Conservation (phyloP, 35 echinoderm and acorn worm genomes). For the Apostichopus californicus region DNA sequence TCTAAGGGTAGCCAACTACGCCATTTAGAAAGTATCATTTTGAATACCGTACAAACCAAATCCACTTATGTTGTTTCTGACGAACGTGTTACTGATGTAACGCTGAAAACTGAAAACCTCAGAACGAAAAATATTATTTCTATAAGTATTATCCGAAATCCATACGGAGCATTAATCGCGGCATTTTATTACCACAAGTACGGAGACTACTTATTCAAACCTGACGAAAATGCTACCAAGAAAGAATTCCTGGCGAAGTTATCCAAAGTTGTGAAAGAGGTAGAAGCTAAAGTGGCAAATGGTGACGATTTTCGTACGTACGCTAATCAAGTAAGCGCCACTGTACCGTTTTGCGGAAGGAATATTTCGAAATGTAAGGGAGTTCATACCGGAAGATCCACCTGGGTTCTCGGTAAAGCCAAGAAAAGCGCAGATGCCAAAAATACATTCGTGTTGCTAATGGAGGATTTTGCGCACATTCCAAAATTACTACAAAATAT, state of each 20-base stretch:
- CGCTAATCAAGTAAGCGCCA: constrained; percentile 17
- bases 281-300: neutral
- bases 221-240: neutral
- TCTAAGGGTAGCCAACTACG: neutral
- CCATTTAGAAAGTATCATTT: neutral
- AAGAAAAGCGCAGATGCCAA: neutral
- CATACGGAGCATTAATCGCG: neutral
- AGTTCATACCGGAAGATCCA: neutral
- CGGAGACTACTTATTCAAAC: neutral
- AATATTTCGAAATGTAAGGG: neutral
- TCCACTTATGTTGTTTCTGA: neutral
- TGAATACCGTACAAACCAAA: neutral
- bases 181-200: constrained; percentile 4
- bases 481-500: neutral
- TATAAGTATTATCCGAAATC: neutral
- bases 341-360: constrained; percentile 1
- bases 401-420: neutral
- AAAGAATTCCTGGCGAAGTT: neutral
- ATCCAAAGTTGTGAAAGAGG: neutral
- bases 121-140: neutral
- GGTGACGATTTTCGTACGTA: neutral
- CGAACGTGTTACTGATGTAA: neutral
- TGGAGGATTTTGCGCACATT: neutral
- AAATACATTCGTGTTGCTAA: neutral
- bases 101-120: neutral